A percentile compares a stretch with the other conserved stretches of the same genome.
Evolutionary conservation across 1,140 invertebrate genomes (phyloP).

Genomic region (Drosophila asahinai): DNA sequence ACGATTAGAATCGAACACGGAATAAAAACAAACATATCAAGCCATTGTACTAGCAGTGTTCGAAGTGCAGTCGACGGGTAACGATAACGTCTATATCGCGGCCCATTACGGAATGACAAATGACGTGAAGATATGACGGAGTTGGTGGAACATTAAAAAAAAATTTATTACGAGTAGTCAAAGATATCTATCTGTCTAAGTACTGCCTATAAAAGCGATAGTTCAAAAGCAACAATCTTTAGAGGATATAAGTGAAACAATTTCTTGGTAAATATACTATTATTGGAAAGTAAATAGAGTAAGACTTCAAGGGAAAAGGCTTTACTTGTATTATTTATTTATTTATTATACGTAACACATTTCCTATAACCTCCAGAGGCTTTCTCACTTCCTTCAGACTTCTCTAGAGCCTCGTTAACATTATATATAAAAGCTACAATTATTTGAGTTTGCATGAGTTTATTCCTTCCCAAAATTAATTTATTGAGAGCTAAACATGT

Average conservation of each 20-base stretch:
- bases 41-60: constrained; percentile 33
- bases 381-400: neutral
- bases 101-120: constrained; percentile 52
- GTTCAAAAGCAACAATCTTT: neutral
- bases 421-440: neutral
- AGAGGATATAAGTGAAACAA: neutral
- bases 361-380: neutral
- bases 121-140: constrained; percentile 27
- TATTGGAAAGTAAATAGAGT: too few relatives aligned
- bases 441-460: neutral
- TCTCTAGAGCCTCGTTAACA: constrained; percentile 5
- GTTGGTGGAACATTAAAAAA: constrained; percentile 17
- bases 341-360: constrained; percentile 2
- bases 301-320: too few relatives aligned
- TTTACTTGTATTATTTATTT: neutral
- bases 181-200: constrained; percentile 20
- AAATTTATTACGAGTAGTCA: constrained; percentile 27
- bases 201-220: constrained; percentile 23
- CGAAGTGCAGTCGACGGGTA: constrained; percentile 6
- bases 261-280: neutral
- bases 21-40: constrained; percentile 38
- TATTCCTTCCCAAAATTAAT: neutral
- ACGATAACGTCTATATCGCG: constrained; percentile 34
- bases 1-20: constrained; percentile 50
- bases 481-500: constrained; percentile 3